Evolutionary conservation across 92 coral and sea anemone species (phyloP).

Genomic region (Virgularia gustaviana): DNA sequence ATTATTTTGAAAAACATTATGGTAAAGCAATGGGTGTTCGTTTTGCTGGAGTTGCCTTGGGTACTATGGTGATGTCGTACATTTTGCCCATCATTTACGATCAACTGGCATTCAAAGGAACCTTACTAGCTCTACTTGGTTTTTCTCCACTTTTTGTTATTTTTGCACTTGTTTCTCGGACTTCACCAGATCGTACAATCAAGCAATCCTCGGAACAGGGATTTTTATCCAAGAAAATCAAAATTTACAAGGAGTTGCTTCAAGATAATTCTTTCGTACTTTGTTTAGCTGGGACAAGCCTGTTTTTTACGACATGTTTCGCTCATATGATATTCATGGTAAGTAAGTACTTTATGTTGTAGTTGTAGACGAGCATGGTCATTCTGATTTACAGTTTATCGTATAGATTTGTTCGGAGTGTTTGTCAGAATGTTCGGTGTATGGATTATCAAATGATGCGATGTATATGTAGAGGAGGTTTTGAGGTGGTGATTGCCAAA

Average conservation of each 20-base stretch:
- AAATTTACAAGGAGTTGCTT: not conserved
- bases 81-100: not conserved
- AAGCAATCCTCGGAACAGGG: not conserved
- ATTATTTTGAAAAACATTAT: too few species aligned
- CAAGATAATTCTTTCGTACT: slow-evolving; percentile 6
- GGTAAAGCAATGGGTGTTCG: slow-evolving; percentile 11
- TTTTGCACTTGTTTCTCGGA: not conserved
- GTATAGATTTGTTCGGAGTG: too few species aligned
- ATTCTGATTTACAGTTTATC: too few species aligned
- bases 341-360: not conserved
- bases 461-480: too few species aligned
- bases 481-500: too few species aligned
- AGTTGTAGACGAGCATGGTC: too few species aligned
- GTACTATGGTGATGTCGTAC: not conserved
- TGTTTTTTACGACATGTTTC: too few species aligned
- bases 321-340: too few species aligned
- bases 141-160: not conserved
- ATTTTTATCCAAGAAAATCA: too few species aligned
- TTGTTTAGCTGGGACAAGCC: not conserved
- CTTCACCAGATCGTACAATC: not conserved
- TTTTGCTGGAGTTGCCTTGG: not conserved
- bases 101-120: not conserved
- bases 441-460: too few species aligned
- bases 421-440: too few species aligned
- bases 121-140: slow-evolving; percentile 3